phyloP scores from a whole-genome alignment of 2,797 vertebrate genomes.

The Streptopelia turtur region DNA sequence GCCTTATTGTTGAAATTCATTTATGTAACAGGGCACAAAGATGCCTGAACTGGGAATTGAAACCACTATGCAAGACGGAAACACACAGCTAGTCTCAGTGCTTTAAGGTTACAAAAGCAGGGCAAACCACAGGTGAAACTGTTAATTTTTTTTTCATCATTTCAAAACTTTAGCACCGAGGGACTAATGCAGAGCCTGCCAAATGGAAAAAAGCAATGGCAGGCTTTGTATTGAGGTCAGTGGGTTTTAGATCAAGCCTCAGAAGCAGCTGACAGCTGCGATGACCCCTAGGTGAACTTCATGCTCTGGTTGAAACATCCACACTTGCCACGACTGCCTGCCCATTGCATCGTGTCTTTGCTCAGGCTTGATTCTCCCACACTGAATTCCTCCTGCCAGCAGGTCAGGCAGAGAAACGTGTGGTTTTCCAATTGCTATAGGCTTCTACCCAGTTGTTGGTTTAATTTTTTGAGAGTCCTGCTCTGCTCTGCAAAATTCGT shows the following conservation, averaged over 20 bases:
- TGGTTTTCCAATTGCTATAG: background rate
- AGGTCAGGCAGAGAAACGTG: background rate
- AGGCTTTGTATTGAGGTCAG: background rate
- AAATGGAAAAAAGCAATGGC: background rate
- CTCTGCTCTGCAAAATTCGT: conserved; percentile 4
- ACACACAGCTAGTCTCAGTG: background rate
- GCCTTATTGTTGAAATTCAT: background rate
- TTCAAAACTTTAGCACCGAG: background rate
- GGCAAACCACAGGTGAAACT: background rate
- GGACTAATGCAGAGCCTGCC: background rate
- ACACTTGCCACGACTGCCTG: background rate
- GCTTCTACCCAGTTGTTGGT: background rate
- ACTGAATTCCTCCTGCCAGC: background rate
- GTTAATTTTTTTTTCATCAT: background rate
- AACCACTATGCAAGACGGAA: background rate
- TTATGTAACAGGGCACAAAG: background rate
- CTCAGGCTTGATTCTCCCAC: background rate
- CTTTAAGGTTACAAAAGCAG: background rate
- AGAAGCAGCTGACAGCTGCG: background rate
- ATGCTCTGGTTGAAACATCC: background rate
- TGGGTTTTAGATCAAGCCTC: background rate
- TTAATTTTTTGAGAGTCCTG: background rate
- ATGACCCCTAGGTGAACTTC: conserved; percentile 20
- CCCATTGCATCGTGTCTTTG: background rate
- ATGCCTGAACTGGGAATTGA: background rate